Base-by-base conservation (phyloP, 1,140 invertebrate genomes). In the Solen grandis region DNA sequence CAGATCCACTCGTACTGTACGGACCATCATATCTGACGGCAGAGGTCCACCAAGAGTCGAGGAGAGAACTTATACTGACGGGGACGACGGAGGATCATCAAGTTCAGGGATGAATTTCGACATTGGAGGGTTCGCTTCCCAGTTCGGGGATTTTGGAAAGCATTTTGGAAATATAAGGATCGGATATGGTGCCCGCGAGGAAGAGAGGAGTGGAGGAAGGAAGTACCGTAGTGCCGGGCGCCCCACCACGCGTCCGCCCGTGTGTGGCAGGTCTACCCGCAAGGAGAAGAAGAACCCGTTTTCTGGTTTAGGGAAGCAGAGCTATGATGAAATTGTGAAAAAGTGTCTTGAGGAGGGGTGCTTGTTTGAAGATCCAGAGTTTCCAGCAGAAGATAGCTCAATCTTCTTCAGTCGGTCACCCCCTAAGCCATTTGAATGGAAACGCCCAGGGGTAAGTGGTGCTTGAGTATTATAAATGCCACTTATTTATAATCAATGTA, bases 351-450 rank as follows among this genome's bases (percentile, higher is more conserved):
- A 84, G 31, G 83, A 89, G 46, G 86, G 90, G 41, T 81, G 79
- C 50, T 81, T 91, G 38, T 92, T 91, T 86, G 90, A 92, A 74
- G 91, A 92, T 81, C 89, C 89, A 3, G 89, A 91, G 38, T 92
- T 92, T 75, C 84, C 81, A 19, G 88, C 91, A 1, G 79, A 81
- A 27, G 86, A 91, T 60, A 31, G 52, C 0, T 88, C 89, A 22
- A 86, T 92, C 27, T 92, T 91, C 83, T 92, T 88, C 83, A 89
- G 87, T 73, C 66, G 73, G 25, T 33, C 72, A 35, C 86, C 88
- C 25, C 79, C 83, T 3, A 77, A 86, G 14, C 78, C 84, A 36
- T 89, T 91, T 68, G 88, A 89, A 63, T 92, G 91, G 91, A 88
- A 89, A 69, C 74, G 90, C 68, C 90, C 90, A 19, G 25, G 57